Percentiles rank a stretch among this genome's conserved stretches.
These are phyloP conservation scores for Saguinus midas DNA, from an alignment of 2,113 vertebrate species.

Conservation along the genomic window DNA sequence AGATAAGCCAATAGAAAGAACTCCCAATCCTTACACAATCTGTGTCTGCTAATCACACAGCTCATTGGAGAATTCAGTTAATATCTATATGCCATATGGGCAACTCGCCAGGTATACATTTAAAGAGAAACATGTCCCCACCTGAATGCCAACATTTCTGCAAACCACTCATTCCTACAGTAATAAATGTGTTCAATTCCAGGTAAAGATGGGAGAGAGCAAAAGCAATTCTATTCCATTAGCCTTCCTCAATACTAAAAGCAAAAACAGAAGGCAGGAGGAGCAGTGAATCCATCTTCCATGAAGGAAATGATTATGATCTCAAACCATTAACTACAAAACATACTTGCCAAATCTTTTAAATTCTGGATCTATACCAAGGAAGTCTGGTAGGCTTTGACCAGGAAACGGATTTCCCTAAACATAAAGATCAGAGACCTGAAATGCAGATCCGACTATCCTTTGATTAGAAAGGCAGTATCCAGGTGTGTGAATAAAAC, in stretches of 20 bases:
- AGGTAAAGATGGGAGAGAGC: slow-evolving; percentile 28
- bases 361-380: slow-evolving; percentile 5
- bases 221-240: not conserved
- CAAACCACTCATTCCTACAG: not conserved
- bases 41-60: not conserved
- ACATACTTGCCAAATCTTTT: slow-evolving; percentile 1
- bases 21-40: not conserved
- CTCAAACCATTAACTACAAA: slow-evolving; percentile 40
- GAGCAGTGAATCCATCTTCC: not conserved
- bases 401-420: slow-evolving; percentile 20
- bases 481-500: not conserved
- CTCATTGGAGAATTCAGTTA: slow-evolving; percentile 15
- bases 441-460: not conserved
- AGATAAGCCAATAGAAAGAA: slow-evolving; percentile 11
- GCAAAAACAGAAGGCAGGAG: not conserved
- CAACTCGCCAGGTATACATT: not conserved
- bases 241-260: slow-evolving; percentile 14
- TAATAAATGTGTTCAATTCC: slow-evolving; percentile 33
- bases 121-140: not conserved
- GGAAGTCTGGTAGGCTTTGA: not conserved
- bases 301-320: slow-evolving; percentile 28
- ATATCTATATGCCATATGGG: not conserved
- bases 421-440: not conserved
- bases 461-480: not conserved
- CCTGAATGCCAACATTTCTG: slow-evolving; percentile 9